Evolutionary conservation across 1,140 invertebrate genomes (phyloP).

Genomic region (Aphaenogaster rudis): DNA sequence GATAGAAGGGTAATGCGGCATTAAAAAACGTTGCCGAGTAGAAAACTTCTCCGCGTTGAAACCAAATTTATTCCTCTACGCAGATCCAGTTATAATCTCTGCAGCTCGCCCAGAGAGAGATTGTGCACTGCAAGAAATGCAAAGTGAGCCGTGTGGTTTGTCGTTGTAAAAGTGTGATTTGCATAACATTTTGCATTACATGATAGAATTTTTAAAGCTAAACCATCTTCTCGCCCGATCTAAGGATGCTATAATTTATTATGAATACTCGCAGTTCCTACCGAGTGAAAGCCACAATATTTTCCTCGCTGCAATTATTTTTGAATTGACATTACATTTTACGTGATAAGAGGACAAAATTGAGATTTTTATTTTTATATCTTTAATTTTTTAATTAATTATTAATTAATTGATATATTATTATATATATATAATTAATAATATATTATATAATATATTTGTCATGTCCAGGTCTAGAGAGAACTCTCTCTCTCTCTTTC

Average conservation of each 20-base stretch:
- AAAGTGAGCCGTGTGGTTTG: conserved; percentile 44
- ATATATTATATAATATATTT: too few species aligned
- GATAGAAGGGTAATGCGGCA: conserved; percentile 39
- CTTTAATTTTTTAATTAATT: not conserved
- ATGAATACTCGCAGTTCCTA: not conserved
- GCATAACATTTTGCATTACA: conserved; percentile 55
- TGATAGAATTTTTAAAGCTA: conserved; percentile 36
- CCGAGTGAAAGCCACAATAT: not conserved
- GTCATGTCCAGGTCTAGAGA: too few species aligned
- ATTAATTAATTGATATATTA: not conserved
- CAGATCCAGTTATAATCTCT: conserved; percentile 62
- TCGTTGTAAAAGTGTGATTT: conserved; percentile 36
- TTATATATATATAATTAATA: not conserved
- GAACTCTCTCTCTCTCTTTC: too few species aligned
- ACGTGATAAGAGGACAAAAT: not conserved
- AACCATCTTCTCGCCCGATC: not conserved
- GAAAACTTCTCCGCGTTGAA: conserved; percentile 51
- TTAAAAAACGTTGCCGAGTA: conserved; percentile 40
- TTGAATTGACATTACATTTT: not conserved
- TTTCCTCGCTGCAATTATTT: not conserved
- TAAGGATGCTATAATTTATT: conserved; percentile 35
- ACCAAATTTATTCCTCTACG: conserved; percentile 58
- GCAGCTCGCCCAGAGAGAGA: conserved; percentile 4
- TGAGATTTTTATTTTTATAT: not conserved
- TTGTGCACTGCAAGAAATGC: conserved; percentile 38